Conservation (phyloP, 2,113 vertebrate genomes). For the Spea multiplicata region DNA sequence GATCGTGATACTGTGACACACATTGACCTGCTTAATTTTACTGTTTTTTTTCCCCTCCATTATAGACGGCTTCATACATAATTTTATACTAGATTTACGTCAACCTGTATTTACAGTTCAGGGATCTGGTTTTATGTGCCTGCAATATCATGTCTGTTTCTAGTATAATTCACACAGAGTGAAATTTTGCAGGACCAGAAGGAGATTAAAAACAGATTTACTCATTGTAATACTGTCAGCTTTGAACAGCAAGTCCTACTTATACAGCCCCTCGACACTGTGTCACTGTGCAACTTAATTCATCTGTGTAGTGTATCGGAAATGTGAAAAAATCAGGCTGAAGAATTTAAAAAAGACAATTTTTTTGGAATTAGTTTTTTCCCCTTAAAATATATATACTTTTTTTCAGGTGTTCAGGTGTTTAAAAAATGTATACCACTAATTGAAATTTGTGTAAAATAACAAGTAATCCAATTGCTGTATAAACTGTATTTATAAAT, state of each 20-base stretch:
- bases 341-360: no score
- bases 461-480: background rate
- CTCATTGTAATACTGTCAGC: constrained; percentile 42
- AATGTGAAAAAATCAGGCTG: no score
- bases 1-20: no score
- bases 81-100: background rate
- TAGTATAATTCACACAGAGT: constrained; percentile 41
- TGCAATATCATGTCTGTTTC: constrained; percentile 29
- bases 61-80: no score
- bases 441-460: background rate
- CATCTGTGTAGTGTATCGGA: background rate
- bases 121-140: constrained; percentile 18
- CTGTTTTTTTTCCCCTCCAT: no score
- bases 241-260: constrained; percentile 12
- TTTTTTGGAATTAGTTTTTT: no score
- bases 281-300: background rate
- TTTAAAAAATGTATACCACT: no score
- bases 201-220: constrained; percentile 52
- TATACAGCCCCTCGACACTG: background rate
- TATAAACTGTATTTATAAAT: constrained; percentile 19
- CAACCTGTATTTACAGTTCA: background rate
- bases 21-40: no score
- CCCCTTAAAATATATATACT: no score
- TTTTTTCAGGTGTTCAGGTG: no score
- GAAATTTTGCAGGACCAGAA: constrained; percentile 47